Conservation (phyloP, 2,797 vertebrate genomes). For the Helostoma temminkii region DNA sequence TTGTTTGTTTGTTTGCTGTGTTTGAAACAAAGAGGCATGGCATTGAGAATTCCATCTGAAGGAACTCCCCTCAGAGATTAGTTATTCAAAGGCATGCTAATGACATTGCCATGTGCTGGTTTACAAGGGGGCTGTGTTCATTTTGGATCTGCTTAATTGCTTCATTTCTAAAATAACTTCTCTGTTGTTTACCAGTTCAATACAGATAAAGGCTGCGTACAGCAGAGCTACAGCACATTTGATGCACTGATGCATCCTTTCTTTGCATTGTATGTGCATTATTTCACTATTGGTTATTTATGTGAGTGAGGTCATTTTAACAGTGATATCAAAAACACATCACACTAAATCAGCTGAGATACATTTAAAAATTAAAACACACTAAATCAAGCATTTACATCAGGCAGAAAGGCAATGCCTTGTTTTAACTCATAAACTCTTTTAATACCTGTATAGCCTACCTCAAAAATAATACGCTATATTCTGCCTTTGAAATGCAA, state of each 20-base stretch:
- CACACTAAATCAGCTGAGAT: neutral
- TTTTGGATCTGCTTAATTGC: slow-evolving; percentile 88
- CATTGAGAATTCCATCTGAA: slow-evolving; percentile 86
- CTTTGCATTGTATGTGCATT: slow-evolving; percentile 54
- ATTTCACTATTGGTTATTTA: slow-evolving; percentile 51
- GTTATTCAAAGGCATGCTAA: slow-evolving; percentile 91
- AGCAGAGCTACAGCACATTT: slow-evolving; percentile 57
- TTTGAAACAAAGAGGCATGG: slow-evolving; percentile 87
- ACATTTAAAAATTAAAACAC: neutral
- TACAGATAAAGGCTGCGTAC: slow-evolving; percentile 71
- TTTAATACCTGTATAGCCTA: too few relatives aligned
- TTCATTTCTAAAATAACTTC: slow-evolving; percentile 89
- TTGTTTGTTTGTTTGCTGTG: slow-evolving; percentile 86
- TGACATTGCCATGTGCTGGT: slow-evolving; percentile 84
- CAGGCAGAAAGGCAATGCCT: too few relatives aligned
- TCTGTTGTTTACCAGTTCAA: slow-evolving; percentile 84
- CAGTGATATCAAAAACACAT: slow-evolving; percentile 3
- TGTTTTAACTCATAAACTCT: too few relatives aligned
- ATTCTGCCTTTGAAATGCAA: too few relatives aligned
- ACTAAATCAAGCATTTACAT: too few relatives aligned
- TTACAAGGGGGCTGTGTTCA: slow-evolving; percentile 84
- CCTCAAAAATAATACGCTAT: too few relatives aligned
- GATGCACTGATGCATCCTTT: slow-evolving; percentile 33
- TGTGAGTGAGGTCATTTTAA: slow-evolving; percentile 22
- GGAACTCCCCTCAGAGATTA: slow-evolving; percentile 86